Base-by-base conservation (phyloP, 2,113 vertebrate species). In the Petromus typicus region DNA sequence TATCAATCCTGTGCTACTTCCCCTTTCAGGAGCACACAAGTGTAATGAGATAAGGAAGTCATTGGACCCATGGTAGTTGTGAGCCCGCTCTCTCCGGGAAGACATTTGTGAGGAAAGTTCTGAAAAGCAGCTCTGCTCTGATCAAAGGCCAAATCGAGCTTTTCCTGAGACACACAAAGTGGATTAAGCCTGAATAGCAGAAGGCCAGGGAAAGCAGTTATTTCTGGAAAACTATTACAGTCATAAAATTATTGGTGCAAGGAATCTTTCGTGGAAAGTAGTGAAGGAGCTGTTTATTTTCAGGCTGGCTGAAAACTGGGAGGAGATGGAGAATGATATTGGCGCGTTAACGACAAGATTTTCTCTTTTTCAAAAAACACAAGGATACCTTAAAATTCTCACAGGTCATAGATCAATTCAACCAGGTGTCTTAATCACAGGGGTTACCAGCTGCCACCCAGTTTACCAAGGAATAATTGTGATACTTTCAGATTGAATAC, bases 161-260 rank as follows among this genome's bases (percentile, higher is more conserved):
- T 2, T 43, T 84, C 10, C 13, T 9, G 43, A 94, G 37, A 78
- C 32, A 66, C 27, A 13, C 5, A 56, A 51, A 88, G 27, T 20
- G 45, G 2, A 56, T 43, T 61, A 71, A 90, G 10, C 34, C 10
- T 43, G 32, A 96, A 56, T 81, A 85, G 85, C 86, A 59, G 25
- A 7, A 73, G 20, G 27, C n/a, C n/a, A 22, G 79, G 57, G 23
- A 76, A 86, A 54, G 27, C 57, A 30, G 30, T 71, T 92, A 67
- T 61, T 92, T 87, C 18, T 59, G 85, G 54, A 85, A 92, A 92
- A 56, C 37, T 82, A 66, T 61, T 37, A n/a, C 3, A 79, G 34
- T 95, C 34, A 64, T 23, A 84, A 93, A 83, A 34, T 57, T 64
- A 83, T 45, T 94, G 69, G 51, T 82, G 8, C 3, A 82, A 89